Conservation (phyloP, 1,140 invertebrate species). For the Halyomorpha halys region DNA sequence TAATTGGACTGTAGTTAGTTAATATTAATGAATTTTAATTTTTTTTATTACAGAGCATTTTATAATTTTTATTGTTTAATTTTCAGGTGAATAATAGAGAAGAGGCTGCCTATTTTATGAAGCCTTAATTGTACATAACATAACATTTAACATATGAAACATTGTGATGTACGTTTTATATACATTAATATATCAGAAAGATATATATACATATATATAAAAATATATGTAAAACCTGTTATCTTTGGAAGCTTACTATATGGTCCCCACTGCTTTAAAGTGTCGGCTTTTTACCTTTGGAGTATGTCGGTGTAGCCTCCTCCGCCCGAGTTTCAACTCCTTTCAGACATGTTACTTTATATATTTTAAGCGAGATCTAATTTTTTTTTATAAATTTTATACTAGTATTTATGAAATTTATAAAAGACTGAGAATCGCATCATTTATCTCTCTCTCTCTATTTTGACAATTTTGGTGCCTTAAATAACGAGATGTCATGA, state of each 20-base stretch:
- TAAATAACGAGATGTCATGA: slow-evolving; percentile 1
- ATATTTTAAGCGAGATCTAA: neutral
- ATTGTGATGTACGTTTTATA: slow-evolving; percentile 13
- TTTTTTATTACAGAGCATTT: no score
- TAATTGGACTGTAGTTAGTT: no score
- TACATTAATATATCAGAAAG: neutral
- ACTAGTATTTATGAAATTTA: neutral
- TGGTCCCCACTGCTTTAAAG: slow-evolving; percentile 6
- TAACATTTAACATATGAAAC: no score
- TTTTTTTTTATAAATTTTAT: slow-evolving; percentile 4
- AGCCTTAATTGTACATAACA: slow-evolving; percentile 13
- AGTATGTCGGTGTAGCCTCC: neutral
- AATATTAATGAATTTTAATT: no score
- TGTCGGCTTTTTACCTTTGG: neutral
- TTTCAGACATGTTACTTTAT: neutral
- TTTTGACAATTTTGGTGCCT: slow-evolving; percentile 18
- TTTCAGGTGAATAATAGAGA: slow-evolving; percentile 10
- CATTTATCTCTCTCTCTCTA: neutral
- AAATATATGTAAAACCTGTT: slow-evolving; percentile 9
- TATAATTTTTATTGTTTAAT: neutral
- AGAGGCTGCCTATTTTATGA: neutral
- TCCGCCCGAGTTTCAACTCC: neutral
- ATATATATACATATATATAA: neutral
- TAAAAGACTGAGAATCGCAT: neutral
- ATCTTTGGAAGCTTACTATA: slow-evolving; percentile 5